Base-by-base conservation (phyloP, 2,797 vertebrate species). In the Merluccius polli region DNA sequence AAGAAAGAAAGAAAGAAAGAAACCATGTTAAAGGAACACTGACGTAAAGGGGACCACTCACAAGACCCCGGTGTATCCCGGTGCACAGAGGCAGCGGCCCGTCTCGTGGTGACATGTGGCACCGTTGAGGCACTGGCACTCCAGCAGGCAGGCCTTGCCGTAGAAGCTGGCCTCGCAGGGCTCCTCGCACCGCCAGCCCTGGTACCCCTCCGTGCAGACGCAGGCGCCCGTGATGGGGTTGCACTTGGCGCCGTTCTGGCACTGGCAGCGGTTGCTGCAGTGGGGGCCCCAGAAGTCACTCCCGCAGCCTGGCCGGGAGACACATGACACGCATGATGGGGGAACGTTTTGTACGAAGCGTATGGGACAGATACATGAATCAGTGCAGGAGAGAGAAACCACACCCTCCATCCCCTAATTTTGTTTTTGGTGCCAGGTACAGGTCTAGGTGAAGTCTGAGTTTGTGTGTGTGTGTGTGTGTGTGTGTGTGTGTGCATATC, bases 161-260 rank as follows among this genome's bases (percentile, higher is more conserved):
- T 97, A 98, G 83, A 92, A 93, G 71, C 91, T 89, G 0, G 93
- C 86, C 0, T 96, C 91, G 0, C 97, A 99, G 75, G 92, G 87
- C 86, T 99, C 97, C 88, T 99, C 97, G 0, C 98, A 99, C 82
- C 98, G 96, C 98, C 98, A 99, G 32, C 98, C 98, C 65, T 94
- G 95, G 92, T 93, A 99, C 30, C 97, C 98, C 0, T 96, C 95
- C 0, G 96, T 95, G 63, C 98, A 99, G 77, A 99, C 97, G 11
- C 98, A 99, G 83, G 98, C 96, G 0, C 98, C 98, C 0, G 98
- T 98, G 87, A 99, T 99, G 68, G 98, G 98, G 92, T 99, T 99
- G 77, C 98, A 99, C 76, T 97, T 94, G 44, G 97, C 98, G 0
- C 93, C 95, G 0, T 99, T 99, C 79, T 93, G 96, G 78, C 98